Conservation (phyloP, 1,140 invertebrate genomes). For the Ips typographus region DNA sequence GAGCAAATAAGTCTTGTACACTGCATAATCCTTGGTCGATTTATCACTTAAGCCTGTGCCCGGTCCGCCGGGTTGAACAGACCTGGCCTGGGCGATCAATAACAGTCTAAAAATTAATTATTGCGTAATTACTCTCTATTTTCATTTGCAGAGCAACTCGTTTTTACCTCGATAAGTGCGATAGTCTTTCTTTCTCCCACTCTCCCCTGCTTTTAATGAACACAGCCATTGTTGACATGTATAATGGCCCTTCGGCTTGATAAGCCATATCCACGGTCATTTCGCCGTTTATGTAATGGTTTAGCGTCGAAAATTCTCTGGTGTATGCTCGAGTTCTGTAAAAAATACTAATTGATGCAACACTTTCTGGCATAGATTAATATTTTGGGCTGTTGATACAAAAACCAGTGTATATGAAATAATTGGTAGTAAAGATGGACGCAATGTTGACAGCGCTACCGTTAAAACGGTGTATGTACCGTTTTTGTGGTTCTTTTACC, state of each 20-base stretch:
- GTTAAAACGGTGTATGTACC: too few relatives aligned
- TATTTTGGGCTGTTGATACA: too few relatives aligned
- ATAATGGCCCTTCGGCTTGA: conserved; percentile 87
- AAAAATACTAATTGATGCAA: conserved; percentile 27
- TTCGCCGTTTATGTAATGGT: conserved; percentile 61
- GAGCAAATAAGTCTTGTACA: conserved; percentile 84
- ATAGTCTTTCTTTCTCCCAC: conserved; percentile 68
- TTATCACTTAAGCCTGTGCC: conserved; percentile 57
- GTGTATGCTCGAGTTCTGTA: conserved; percentile 71
- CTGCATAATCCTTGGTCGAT: conserved; percentile 69
- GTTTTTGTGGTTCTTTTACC: neutral
- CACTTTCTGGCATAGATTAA: too few relatives aligned
- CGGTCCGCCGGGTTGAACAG: conserved; percentile 58
- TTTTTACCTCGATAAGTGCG: conserved; percentile 63
- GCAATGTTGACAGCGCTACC: too few relatives aligned
- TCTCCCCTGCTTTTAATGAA: conserved; percentile 72
- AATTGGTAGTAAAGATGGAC: too few relatives aligned
- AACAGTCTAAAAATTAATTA: conserved; percentile 61
- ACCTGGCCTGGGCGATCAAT: conserved; percentile 76
- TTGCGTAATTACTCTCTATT: neutral
- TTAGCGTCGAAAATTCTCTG: conserved; percentile 73
- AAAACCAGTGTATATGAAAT: too few relatives aligned
- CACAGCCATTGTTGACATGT: conserved; percentile 79
- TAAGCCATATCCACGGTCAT: conserved; percentile 79
- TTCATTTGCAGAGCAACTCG: neutral